A percentile compares a stretch with the other conserved stretches of the same genome.
Conservation (phyloP, 2,888 invertebrate genomes). For the Erpobdella octoculata region DNA sequence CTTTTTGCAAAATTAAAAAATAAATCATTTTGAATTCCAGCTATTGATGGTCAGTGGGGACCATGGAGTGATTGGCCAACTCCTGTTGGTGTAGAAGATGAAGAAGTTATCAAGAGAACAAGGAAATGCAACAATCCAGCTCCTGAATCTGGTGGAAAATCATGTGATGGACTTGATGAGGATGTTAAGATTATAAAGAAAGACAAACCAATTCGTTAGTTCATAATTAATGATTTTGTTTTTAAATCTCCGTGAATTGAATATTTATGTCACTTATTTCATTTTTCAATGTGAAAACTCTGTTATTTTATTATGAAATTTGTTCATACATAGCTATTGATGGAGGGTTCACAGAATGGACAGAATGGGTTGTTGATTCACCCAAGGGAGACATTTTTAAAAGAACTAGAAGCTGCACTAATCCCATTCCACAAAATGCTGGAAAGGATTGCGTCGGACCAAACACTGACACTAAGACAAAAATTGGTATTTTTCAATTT, state of each 20-base stretch:
- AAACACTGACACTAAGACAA: constrained; percentile 11
- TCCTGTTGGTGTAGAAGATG: constrained; percentile 1
- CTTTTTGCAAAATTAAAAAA: no score
- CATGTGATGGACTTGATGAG: constrained; percentile 26
- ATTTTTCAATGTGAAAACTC: background rate
- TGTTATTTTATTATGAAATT: no score
- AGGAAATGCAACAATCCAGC: constrained; percentile 29
- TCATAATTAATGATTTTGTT: background rate
- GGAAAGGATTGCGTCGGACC: constrained; percentile 29
- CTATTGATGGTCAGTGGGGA: constrained; percentile 31
- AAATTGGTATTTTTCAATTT: constrained; percentile 11
- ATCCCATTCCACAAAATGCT: constrained; percentile 27
- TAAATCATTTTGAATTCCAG: background rate
- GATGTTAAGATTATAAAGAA: background rate
- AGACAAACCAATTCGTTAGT: background rate
- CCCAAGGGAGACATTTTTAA: background rate
- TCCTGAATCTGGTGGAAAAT: constrained; percentile 27
- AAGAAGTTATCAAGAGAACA: constrained; percentile 20
- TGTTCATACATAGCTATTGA: constrained; percentile 28
- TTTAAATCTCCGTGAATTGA: background rate
- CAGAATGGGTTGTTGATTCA: constrained; percentile 21
- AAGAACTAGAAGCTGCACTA: constrained; percentile 26
- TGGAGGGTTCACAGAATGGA: constrained; percentile 29
- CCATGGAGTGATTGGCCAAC: constrained; percentile 28
- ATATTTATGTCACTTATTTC: background rate